phyloP scores from a whole-genome alignment of 2,113 vertebrate species.

The Arvicanthis niloticus region DNA sequence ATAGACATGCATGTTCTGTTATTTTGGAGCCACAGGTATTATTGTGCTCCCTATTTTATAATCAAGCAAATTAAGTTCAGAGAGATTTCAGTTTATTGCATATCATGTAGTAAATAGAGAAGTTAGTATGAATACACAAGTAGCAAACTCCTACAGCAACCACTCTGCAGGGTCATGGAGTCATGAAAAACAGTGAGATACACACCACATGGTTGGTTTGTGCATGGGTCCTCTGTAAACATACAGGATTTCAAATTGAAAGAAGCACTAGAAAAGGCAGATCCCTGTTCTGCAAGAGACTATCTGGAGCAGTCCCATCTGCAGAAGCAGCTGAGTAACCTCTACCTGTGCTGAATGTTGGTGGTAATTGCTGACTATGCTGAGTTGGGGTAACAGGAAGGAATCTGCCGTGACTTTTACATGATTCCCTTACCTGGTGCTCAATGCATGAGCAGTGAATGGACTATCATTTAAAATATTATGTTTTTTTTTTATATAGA shows the following conservation, averaged over 20 bases:
- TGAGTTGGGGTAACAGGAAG: neutral
- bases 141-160: neutral
- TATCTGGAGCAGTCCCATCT: neutral
- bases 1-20: neutral
- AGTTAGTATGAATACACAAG: neutral
- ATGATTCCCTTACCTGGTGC: neutral
- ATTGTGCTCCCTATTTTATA: neutral
- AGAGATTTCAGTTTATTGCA: neutral
- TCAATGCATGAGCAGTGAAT: neutral
- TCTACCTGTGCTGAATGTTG: neutral
- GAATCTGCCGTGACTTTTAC: neutral
- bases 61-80: constrained; percentile 5
- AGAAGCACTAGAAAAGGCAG: neutral
- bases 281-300: neutral
- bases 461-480: constrained; percentile 1
- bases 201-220: neutral
- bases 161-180: neutral
- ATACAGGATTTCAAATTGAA: neutral
- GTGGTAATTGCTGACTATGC: neutral
- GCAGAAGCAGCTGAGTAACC: neutral
- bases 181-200: neutral
- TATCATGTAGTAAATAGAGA: neutral
- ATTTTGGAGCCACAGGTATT: neutral
- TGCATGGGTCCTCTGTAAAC: neutral
- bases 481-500: neutral